Evolutionary conservation across 1,140 invertebrate genomes (phyloP).

Genomic region (Mycetomoellerius zeteki): DNA sequence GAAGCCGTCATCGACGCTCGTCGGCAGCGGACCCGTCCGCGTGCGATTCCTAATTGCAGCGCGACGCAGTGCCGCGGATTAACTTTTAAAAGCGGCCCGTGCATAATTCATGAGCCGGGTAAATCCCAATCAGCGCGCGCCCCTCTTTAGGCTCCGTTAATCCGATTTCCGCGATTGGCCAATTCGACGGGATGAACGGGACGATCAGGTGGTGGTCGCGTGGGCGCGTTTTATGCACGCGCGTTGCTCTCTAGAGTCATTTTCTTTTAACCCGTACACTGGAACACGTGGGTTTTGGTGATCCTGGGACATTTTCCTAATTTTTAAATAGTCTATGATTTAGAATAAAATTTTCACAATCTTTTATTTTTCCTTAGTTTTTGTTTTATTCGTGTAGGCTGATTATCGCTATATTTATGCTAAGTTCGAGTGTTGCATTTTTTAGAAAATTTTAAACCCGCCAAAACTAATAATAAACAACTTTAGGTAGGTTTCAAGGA

Average conservation of each 20-base stretch:
- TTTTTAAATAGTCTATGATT: too few relatives aligned
- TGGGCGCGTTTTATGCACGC: conserved; percentile 3
- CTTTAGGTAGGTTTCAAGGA: too few relatives aligned
- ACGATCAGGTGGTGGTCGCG: conserved; percentile 2
- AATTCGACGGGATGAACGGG: neutral
- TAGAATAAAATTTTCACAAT: too few relatives aligned
- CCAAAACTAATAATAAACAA: too few relatives aligned
- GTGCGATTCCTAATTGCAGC: conserved; percentile 37
- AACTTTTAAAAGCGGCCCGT: conserved; percentile 17
- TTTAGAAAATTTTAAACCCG: too few relatives aligned
- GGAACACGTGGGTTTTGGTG: too few relatives aligned
- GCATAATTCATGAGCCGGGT: conserved; percentile 47
- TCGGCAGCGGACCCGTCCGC: neutral
- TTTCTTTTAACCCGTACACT: neutral
- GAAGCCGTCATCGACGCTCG: conserved; percentile 21
- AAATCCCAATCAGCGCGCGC: conserved; percentile 38
- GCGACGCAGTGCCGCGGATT: neutral
- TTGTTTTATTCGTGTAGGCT: too few relatives aligned
- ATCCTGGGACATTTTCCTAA: too few relatives aligned
- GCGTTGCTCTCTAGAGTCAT: neutral
- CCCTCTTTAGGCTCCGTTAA: neutral
- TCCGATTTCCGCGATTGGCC: conserved; percentile 30
- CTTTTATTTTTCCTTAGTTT: too few relatives aligned
- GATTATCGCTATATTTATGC: too few relatives aligned
- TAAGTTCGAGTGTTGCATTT: too few relatives aligned